Conservation (phyloP, 2,797 vertebrate species). For the Ispidina picta region DNA sequence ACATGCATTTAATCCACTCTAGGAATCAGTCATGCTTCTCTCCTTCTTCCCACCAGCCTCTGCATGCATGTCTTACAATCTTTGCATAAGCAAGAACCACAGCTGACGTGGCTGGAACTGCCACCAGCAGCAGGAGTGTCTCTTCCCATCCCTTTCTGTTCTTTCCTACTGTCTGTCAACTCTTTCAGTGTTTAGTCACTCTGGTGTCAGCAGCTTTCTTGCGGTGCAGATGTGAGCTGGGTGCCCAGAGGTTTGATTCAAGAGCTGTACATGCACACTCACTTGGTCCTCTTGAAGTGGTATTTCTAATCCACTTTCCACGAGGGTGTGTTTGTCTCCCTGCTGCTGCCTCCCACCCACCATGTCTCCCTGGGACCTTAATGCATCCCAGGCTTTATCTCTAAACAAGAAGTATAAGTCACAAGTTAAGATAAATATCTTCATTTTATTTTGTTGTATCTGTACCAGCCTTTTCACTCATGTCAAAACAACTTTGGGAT, state of each 20-base stretch:
- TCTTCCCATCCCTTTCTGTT: neutral
- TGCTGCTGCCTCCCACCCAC: rapidly evolving
- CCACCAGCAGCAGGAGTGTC: neutral
- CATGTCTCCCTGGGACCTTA: rapidly evolving
- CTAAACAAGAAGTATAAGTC: neutral
- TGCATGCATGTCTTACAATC: neutral
- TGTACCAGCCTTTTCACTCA: neutral
- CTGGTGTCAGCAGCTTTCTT: neutral
- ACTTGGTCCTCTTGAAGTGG: neutral
- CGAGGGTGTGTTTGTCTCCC: neutral
- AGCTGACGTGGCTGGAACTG: neutral
- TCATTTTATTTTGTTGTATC: neutral
- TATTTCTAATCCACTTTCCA: neutral
- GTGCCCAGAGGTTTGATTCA: neutral
- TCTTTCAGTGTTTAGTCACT: neutral
- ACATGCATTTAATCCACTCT: rapidly evolving
- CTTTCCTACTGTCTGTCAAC: neutral
- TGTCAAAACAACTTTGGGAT: neutral
- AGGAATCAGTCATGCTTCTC: neutral
- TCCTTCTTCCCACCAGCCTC: neutral
- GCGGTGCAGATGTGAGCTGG: neutral
- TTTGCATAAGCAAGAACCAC: neutral
- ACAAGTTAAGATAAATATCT: neutral
- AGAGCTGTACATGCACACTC: rapidly evolving
- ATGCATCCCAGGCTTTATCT: neutral